Conservation (phyloP, 2,888 invertebrate species). For the Nemoura dubitans region DNA sequence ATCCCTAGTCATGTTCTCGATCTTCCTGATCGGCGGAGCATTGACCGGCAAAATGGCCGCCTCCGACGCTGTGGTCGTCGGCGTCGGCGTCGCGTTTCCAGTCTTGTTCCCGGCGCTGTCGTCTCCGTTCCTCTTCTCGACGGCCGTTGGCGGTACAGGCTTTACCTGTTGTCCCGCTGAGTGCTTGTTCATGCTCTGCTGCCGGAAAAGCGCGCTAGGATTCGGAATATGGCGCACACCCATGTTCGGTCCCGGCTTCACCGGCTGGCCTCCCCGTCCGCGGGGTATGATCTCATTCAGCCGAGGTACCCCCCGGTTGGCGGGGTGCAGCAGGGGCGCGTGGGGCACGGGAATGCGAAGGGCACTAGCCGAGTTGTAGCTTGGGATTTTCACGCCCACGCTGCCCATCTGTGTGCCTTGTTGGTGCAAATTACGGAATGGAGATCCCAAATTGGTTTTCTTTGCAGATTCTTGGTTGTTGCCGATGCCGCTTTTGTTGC, state of each 20-base stretch:
- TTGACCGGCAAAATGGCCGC: constrained; percentile 48
- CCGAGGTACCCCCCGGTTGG: constrained; percentile 55
- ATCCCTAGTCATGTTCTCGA: constrained; percentile 54
- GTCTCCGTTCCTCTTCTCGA: not conserved
- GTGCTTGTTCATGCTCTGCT: constrained; percentile 56
- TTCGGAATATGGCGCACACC: constrained; percentile 72
- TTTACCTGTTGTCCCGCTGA: not conserved
- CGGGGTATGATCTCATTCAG: constrained; percentile 62
- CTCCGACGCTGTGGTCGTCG: constrained; percentile 47
- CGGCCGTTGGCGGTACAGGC: not conserved
- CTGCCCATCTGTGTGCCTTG: not conserved
- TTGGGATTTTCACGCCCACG: not conserved
- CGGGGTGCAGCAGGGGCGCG: constrained; percentile 20
- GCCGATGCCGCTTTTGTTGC: not conserved
- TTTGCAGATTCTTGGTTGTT: constrained; percentile 31
- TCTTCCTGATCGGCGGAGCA: constrained; percentile 51
- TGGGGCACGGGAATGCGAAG: constrained; percentile 48
- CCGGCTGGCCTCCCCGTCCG: constrained; percentile 48
- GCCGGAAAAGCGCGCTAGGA: constrained; percentile 68
- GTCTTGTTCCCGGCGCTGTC: too few species aligned
- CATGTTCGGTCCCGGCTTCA: constrained; percentile 63
- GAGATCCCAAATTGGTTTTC: constrained; percentile 12
- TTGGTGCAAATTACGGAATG: not conserved
- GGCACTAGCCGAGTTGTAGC: not conserved
- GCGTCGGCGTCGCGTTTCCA: not conserved